phyloP scores from a whole-genome alignment of 2,888 invertebrate species.

The Hololepta plana region DNA sequence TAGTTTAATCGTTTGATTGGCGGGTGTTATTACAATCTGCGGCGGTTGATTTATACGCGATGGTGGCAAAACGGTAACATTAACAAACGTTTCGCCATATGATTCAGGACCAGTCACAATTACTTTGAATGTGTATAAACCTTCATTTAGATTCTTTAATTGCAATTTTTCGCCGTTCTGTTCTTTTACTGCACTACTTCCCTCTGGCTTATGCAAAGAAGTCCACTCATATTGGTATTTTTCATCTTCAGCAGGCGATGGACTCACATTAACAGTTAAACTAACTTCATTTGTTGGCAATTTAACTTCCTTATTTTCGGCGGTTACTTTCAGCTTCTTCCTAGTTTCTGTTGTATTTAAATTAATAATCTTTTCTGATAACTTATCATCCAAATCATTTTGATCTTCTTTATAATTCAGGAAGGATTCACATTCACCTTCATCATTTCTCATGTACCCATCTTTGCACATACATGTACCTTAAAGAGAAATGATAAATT shows the following conservation, averaged over 20 bases:
- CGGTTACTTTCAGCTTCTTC: slow-evolving; percentile 54
- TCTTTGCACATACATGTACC: slow-evolving; percentile 56
- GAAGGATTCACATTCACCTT: slow-evolving; percentile 18
- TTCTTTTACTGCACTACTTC: slow-evolving; percentile 51
- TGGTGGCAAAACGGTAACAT: slow-evolving; percentile 77
- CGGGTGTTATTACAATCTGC: slow-evolving; percentile 69
- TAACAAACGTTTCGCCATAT: slow-evolving; percentile 69
- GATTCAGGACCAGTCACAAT: slow-evolving; percentile 15
- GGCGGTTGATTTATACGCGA: slow-evolving; percentile 71
- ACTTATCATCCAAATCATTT: slow-evolving; percentile 13
- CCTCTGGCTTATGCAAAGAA: slow-evolving; percentile 65
- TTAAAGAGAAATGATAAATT: slow-evolving; percentile 9
- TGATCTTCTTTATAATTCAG: slow-evolving; percentile 23
- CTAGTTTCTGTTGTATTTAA: slow-evolving; percentile 26
- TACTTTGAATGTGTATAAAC: slow-evolving; percentile 74
- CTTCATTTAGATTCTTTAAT: slow-evolving; percentile 68
- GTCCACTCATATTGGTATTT: slow-evolving; percentile 87
- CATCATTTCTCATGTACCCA: slow-evolving; percentile 35
- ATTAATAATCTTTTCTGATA: slow-evolving; percentile 14
- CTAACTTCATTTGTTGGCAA: slow-evolving; percentile 74
- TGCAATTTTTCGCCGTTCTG: slow-evolving; percentile 73
- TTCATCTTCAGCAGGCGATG: slow-evolving; percentile 49
- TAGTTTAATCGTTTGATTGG: slow-evolving; percentile 68
- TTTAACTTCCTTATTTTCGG: slow-evolving; percentile 56
- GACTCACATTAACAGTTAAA: slow-evolving; percentile 64